Conservation (phyloP, 2,113 vertebrate genomes). For the Coreoperca whiteheadi region DNA sequence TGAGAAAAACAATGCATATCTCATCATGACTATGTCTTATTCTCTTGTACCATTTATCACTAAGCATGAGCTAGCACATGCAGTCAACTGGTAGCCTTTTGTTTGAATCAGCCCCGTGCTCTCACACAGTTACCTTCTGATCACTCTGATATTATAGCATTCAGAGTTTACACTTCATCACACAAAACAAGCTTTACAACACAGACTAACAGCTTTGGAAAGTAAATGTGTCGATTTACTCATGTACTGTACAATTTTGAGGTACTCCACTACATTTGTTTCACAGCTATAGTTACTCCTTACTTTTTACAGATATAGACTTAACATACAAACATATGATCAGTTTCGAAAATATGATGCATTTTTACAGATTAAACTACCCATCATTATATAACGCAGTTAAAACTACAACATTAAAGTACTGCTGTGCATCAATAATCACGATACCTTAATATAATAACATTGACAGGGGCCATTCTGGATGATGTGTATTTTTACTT, state of each 20-base stretch:
- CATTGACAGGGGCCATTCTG: too few relatives aligned
- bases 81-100: not conserved
- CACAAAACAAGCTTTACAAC: not conserved
- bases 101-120: not conserved
- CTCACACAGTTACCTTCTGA: conserved; percentile 7
- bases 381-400: too few relatives aligned
- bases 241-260: not conserved
- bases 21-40: not conserved
- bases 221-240: not conserved
- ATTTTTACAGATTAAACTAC: too few relatives aligned
- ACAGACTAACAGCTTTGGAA: not conserved
- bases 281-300: too few relatives aligned
- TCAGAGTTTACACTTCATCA: not conserved
- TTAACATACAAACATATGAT: too few relatives aligned
- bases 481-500: too few relatives aligned
- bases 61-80: not conserved
- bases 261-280: not conserved
- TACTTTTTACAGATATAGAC: too few relatives aligned
- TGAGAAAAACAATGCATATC: not conserved
- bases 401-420: too few relatives aligned
- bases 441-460: too few relatives aligned
- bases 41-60: not conserved
- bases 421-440: too few relatives aligned
- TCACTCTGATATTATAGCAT: not conserved
- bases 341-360: too few relatives aligned